Base-by-base conservation (phyloP, 2,888 invertebrate species). In the Cheilosia vernalis region DNA sequence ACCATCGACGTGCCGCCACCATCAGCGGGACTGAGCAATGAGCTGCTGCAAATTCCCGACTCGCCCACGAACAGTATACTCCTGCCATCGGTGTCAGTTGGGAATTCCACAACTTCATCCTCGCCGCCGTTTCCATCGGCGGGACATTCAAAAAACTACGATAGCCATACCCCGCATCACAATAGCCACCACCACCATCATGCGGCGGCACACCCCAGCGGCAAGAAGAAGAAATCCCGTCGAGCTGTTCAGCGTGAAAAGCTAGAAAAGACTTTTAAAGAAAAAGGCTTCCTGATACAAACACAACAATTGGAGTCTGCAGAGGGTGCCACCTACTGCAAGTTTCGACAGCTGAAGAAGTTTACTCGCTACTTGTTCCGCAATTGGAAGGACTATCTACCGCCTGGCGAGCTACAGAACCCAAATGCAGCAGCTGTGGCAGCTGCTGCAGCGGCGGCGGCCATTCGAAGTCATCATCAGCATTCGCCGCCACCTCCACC, bases 331-430 rank as follows among this genome's bases (percentile, higher is more conserved):
- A 98, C 98, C 0, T 98, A 98, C 89, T 98, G 98, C 91, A 98
- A 98, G 91, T 98, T 98, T 90, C 93, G 98, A 58, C 98, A 98
- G 90, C 92, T 98, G 30, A 93, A 97, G 87, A 98, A 98, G 91
- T 98, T 98, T 90, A 98, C 98, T 0, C 93, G 98, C 66, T 98
- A 98, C 90, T 93, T 98, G 86, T 97, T 98, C 89, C 94, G 98
- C 88, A 97, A 97, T 90, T 98, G 98, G 98, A 97, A 97, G 92
- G 97, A 98, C 90, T 97, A 98, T 90, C 93, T 98, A 44, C 97
- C 97, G 0, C 97, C 96, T 0, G 95, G 95, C 84, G 92, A 95
- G 76, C 93, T 93, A 61, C 88, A 89, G 49, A 85, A 88, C 17
- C 74, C 88, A 47, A 87, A 87, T 69, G 87, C 88, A 24, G 87